These are phyloP conservation scores for Yoshiicerus persimilis DNA, from an alignment of 1,140 invertebrate species.

Conservation along the genomic window DNA sequence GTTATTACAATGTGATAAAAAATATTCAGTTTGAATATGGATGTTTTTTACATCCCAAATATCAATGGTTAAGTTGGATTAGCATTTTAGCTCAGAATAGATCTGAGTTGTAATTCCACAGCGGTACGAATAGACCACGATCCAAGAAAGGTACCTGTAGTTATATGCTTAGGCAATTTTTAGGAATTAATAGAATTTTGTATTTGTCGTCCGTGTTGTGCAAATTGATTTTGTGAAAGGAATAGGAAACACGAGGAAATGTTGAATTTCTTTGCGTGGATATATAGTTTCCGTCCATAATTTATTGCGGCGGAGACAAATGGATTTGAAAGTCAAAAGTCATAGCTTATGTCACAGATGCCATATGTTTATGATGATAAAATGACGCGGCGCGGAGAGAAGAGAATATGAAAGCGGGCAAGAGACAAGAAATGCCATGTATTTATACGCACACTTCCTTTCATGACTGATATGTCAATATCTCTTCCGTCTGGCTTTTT, in stretches of 20 bases:
- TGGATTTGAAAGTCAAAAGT: conserved; percentile 27
- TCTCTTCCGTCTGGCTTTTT: background rate
- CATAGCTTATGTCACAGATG: conserved; percentile 23
- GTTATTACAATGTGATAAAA: too few relatives aligned
- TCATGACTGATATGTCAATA: background rate
- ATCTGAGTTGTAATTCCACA: too few relatives aligned
- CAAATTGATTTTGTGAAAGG: background rate
- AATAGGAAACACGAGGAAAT: background rate
- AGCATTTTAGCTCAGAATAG: too few relatives aligned
- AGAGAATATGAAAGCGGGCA: background rate
- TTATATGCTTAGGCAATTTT: background rate
- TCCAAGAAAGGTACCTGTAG: background rate
- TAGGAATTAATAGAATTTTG: background rate
- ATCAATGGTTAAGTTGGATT: too few relatives aligned
- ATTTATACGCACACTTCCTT: background rate
- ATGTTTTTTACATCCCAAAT: too few relatives aligned
- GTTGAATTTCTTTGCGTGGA: background rate
- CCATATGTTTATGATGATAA: conserved; percentile 28
- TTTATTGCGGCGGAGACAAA: conserved; percentile 2
- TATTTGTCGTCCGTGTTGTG: background rate
- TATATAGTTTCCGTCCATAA: background rate
- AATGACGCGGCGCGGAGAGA: conserved; percentile 8
- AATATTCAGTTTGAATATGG: too few relatives aligned
- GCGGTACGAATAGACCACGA: too few relatives aligned
- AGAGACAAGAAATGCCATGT: background rate